Conservation (phyloP, 2,113 vertebrate genomes). For the Rhinopomastus cyanomelas region DNA sequence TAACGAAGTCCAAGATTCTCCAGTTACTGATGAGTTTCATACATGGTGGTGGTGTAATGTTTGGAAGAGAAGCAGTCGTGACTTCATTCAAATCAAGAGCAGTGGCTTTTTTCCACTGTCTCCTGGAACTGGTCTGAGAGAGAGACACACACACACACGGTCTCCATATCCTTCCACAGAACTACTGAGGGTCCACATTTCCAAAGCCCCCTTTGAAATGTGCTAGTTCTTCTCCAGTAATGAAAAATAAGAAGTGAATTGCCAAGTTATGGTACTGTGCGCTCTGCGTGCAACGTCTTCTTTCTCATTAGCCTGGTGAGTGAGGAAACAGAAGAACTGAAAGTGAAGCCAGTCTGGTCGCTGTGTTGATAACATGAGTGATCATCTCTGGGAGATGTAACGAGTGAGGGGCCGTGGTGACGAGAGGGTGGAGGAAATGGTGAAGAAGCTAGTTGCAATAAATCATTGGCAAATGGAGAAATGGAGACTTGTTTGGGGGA, state of each 20-base stretch:
- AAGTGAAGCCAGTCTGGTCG: neutral
- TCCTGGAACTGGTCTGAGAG: conserved; percentile 20
- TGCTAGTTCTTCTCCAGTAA: conserved; percentile 18
- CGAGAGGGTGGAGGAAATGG: neutral
- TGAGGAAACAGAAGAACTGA: neutral
- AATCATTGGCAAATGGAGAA: neutral
- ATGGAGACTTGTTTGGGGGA: neutral
- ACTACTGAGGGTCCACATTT: neutral
- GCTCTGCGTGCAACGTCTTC: neutral
- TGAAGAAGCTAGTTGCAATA: neutral
- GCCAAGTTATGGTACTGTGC: neutral
- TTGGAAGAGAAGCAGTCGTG: conserved; percentile 57
- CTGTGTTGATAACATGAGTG: neutral
- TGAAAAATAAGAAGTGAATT: neutral
- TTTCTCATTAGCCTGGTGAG: neutral
- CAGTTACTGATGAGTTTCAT: conserved; percentile 59
- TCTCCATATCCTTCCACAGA: neutral
- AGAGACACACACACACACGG: conserved; percentile 9
- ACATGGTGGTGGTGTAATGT: conserved; percentile 55
- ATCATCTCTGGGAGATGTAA: neutral
- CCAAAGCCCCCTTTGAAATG: neutral
- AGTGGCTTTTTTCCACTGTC: conserved; percentile 32
- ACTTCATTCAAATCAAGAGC: conserved; percentile 42
- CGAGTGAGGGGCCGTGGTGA: accelerated
- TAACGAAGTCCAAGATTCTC: conserved; percentile 53